phyloP scores from a whole-genome alignment of 2,797 vertebrate species.

The Anableps anableps region DNA sequence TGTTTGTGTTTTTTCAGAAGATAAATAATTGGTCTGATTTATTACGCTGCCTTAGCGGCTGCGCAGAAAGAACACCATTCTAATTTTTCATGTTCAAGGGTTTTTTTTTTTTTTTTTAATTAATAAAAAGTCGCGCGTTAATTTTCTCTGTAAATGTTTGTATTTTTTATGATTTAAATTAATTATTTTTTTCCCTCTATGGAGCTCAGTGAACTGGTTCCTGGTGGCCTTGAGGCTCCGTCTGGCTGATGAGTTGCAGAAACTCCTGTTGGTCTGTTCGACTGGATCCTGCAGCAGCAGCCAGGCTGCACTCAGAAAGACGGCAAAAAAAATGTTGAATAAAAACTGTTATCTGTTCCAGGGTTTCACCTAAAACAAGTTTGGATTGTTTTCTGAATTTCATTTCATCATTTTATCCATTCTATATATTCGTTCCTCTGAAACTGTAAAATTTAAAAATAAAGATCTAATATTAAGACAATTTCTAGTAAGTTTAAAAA shows the following conservation, averaged over 20 bases:
- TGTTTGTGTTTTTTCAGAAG: not conserved
- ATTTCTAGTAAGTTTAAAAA: not conserved
- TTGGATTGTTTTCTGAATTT: not conserved
- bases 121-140: not conserved
- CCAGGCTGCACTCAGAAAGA: constrained; percentile 1
- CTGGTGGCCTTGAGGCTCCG: constrained; percentile 20
- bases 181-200: not conserved
- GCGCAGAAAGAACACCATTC: not conserved
- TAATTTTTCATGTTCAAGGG: not conserved
- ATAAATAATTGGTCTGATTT: not conserved
- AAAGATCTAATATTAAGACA: not conserved
- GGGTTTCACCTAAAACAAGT: not conserved
- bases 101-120: not conserved
- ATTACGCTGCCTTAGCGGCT: not conserved
- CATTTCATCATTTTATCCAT: not conserved
- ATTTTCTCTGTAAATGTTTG: not conserved
- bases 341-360: not conserved
- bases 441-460: not conserved
- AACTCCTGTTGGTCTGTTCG: constrained; percentile 26
- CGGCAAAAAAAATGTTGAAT: not conserved
- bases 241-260: constrained; percentile 17
- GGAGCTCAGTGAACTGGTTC: constrained; percentile 23
- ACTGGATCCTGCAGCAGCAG: constrained; percentile 27
- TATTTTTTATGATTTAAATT: not conserved
- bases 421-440: not conserved